These are phyloP conservation scores for Dendrophyllia cribrosa DNA, from an alignment of 64 coral and sea anemone species.

Conservation along the genomic window DNA sequence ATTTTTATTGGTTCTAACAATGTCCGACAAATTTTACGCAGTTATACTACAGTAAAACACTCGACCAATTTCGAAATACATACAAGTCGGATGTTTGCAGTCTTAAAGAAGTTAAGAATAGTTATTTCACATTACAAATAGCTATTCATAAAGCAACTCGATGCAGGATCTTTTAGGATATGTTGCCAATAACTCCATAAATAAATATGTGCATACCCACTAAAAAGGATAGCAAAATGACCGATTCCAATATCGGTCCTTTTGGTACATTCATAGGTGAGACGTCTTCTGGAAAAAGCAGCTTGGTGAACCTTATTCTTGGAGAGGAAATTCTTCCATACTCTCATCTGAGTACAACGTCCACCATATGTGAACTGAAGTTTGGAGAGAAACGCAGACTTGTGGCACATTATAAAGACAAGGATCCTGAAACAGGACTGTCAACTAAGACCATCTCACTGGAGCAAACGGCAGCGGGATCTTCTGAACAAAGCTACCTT, in stretches of 20 bases:
- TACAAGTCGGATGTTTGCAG: no score
- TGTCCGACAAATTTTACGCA: no score
- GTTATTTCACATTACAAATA: no score
- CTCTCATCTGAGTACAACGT: background rate
- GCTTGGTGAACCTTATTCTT: slow-evolving; percentile 34
- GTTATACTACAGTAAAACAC: no score
- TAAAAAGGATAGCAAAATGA: no score
- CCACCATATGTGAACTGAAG: slow-evolving; percentile 40
- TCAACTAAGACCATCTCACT: background rate
- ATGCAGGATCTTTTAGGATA: no score
- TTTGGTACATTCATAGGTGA: slow-evolving; percentile 23
- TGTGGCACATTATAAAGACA: slow-evolving; percentile 21
- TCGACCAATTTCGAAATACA: no score
- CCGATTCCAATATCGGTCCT: background rate
- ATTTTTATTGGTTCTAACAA: no score
- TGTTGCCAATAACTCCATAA: no score
- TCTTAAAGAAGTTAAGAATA: no score
- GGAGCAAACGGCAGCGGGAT: background rate
- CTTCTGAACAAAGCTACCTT: background rate
- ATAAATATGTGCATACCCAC: no score
- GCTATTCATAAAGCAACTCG: no score
- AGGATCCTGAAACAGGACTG: slow-evolving; percentile 30
- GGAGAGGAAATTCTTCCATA: slow-evolving; percentile 40
- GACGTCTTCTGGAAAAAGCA: slow-evolving; percentile 34
- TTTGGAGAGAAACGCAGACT: background rate